Base-by-base conservation (phyloP, 2,888 invertebrate species). In the Tenthredo livida region DNA sequence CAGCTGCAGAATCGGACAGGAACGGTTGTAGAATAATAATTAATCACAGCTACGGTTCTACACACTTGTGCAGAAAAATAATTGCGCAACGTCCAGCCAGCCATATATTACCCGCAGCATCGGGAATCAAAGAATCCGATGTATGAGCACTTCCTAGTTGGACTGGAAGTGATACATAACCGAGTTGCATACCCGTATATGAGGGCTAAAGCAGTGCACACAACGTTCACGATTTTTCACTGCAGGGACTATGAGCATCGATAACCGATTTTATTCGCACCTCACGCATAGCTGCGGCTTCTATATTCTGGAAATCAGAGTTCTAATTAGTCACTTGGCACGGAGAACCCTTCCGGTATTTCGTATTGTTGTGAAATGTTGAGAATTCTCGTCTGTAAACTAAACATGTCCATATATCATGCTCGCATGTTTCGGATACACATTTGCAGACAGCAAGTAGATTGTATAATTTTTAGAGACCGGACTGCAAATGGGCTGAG, bases 61-160 rank as follows among this genome's bases (percentile, higher is more conserved):
- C 1, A 43, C 6, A 21, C 43, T 73, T 29, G n/a, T 43, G 17
- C 15, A 12, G 29, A 50, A 33, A 33, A 54, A 50, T 29, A 54
- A 77, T 77, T 77, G 50, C 54, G 54, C 77, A 54, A 77, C 21
- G 33, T 15, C n/a, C 33, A 54, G 75, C n/a, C 33, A 54, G 75
- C 47, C 54, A 7, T 54, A 7, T 54, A 54, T 29, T 77, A 72
- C 77, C 77, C 77, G 77, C 77, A 77, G 72, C 72, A n/a, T 73
- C 21, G 40, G 77, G 50, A 54, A 25, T 77, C 77, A 33, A 54
- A 50, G 54, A 77, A 77, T 77, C 17, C 29, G n/a, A 54, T 29
- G 17, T 77, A 54, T 54, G 29, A 15, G 50, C 77, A 4, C 77
- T 77, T 77, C 77, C 77, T 77, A 54, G 77, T 77, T 77, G 15